Evolutionary conservation across 2,113 vertebrate genomes (phyloP).

Genomic region (Corvus hawaiiensis): DNA sequence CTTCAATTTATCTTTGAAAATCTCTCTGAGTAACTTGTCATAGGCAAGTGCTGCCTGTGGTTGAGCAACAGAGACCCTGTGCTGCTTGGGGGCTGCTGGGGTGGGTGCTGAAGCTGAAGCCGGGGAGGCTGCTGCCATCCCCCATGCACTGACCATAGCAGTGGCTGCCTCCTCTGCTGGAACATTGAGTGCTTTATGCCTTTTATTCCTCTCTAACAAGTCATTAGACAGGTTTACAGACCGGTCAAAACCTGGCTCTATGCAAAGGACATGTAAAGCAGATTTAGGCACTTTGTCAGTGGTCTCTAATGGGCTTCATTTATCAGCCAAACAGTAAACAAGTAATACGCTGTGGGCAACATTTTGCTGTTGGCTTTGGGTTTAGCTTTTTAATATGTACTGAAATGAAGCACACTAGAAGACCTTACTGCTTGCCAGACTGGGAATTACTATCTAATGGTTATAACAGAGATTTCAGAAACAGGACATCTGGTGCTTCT

Average conservation of each 20-base stretch:
- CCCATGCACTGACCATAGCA: fast-evolving
- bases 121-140: not conserved
- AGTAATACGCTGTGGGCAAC: not conserved
- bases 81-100: not conserved
- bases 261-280: not conserved
- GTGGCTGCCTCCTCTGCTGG: not conserved
- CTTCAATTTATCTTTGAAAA: not conserved
- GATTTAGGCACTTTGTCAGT: not conserved
- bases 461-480: constrained; percentile 18
- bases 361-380: not conserved
- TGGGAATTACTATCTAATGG: constrained; percentile 7
- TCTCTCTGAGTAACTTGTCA: not conserved
- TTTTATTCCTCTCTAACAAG: not conserved
- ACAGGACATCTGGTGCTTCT: not conserved
- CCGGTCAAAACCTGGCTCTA: not conserved
- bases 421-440: not conserved
- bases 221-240: not conserved
- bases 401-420: not conserved
- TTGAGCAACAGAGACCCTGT: not conserved
- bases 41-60: not conserved
- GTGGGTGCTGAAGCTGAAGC: not conserved
- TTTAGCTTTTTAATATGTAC: constrained; percentile 7
- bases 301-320: not conserved
- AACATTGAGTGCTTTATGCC: not conserved
- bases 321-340: not conserved